Base-by-base conservation (phyloP, 2,888 invertebrate species). In the Cordilura impudica region DNA sequence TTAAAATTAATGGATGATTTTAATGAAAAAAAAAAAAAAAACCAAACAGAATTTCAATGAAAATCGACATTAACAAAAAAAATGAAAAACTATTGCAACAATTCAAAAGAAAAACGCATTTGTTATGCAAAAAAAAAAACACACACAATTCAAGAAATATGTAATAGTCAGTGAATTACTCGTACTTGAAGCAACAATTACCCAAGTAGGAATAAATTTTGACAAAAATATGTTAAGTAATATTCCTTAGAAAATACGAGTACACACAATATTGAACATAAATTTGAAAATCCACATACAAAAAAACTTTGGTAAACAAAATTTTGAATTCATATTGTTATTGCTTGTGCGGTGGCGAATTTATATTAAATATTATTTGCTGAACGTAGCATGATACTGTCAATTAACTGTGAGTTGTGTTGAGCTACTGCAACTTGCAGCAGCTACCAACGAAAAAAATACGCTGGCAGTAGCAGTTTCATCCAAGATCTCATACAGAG, bases 1-100 rank as follows among this genome's bases (percentile, higher is more conserved):
- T 78, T 71, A 78, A 78, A 74, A 74, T 74, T 71, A 81, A 81
- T 81, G 70, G 70, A 81, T 80, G 79, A 53, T 70, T 61, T 31
- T 29, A 8, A 10, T 39, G 35, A 39, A 39, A n/a, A 1, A 39
- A 39, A 35, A 39, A 39, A 39, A n/a, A n/a, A 4, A 39, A 35
- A 35, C 6, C 4, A 39, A 51, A 61, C 26, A 26, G 63, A 63
- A 63, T 51, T 63, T 35, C 51, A 31, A 21, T 49, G 35, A 54
- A 16, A 47, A 61, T 14, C 39, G 16, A 29, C 14, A 21, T 39
- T 49, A 23, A 72, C 8, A 23, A 8, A 2, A 60, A 47, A 61
- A 69, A n/a, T n/a, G n/a, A n/a, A 47, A 54, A 35, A 39, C 39
- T 43, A 35, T 18, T 53, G 51, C 7, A 53, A 47, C 43, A 67